Conservation (phyloP, 2,797 vertebrate genomes). For the Hippopotamyrus pictus region DNA sequence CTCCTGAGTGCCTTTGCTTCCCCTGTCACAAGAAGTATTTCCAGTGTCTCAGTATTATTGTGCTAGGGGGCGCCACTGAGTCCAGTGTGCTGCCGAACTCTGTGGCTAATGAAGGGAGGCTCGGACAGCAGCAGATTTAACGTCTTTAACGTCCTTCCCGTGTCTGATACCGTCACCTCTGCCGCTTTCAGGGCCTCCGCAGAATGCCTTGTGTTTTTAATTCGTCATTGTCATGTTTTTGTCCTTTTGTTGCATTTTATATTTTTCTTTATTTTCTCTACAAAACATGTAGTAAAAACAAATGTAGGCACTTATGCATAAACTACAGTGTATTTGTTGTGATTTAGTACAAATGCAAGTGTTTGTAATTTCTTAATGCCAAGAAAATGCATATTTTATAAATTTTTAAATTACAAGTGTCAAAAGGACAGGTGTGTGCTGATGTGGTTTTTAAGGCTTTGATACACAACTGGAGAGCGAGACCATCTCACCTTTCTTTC, state of each 20-base stretch:
- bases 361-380: slow-evolving; percentile 16
- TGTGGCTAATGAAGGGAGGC: background rate
- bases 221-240: background rate
- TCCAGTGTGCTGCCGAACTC: background rate
- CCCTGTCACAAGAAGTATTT: slow-evolving; percentile 50
- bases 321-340: slow-evolving; percentile 16
- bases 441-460: slow-evolving; percentile 13
- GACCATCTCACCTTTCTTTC: background rate
- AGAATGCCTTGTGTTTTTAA: background rate
- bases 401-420: slow-evolving; percentile 29
- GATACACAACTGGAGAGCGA: background rate
- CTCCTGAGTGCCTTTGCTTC: slow-evolving; percentile 39
- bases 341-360: slow-evolving; percentile 15
- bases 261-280: slow-evolving; percentile 5
- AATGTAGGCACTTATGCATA: slow-evolving; percentile 55
- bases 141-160: too few species aligned
- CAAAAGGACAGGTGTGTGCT: background rate
- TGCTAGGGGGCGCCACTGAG: slow-evolving; percentile 60
- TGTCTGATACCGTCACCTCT: background rate
- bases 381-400: slow-evolving; percentile 24
- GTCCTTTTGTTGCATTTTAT: background rate
- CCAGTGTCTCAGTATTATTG: slow-evolving; percentile 72
- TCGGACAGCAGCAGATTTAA: background rate
- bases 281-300: slow-evolving; percentile 31
- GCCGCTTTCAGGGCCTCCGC: background rate